Conservation (phyloP, 2,888 invertebrate species). For the Platycheirus albimanus region DNA sequence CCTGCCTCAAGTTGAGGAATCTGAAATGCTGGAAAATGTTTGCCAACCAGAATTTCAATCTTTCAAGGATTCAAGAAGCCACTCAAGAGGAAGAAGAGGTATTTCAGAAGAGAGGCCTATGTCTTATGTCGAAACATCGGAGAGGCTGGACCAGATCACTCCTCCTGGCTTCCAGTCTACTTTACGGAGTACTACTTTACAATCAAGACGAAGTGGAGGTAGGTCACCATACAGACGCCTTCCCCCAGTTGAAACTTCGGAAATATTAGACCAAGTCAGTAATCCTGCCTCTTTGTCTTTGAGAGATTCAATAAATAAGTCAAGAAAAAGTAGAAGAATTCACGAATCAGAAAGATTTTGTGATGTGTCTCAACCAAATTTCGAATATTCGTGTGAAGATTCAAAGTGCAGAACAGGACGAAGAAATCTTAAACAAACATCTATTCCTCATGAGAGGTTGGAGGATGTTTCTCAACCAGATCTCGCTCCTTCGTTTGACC, state of each 20-base stretch:
- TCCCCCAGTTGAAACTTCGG: background rate
- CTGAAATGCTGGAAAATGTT: background rate
- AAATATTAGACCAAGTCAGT: background rate
- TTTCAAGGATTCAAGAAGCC: background rate
- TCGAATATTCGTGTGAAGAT: conserved; percentile 3
- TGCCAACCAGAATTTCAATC: background rate
- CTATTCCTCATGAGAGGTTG: background rate
- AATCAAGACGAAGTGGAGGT: background rate
- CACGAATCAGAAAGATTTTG: background rate
- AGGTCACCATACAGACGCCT: background rate
- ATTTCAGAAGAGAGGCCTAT: background rate
- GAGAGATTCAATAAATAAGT: background rate
- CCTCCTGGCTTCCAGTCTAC: background rate
- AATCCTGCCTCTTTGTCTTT: background rate
- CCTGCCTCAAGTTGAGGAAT: background rate
- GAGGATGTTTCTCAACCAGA: conserved; percentile 6
- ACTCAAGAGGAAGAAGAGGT: background rate
- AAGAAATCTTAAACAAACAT: background rate
- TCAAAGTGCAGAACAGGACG: background rate
- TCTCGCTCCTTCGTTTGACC: background rate
- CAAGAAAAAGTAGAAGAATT: background rate
- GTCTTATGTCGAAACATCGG: background rate
- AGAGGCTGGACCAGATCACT: conserved; percentile 1
- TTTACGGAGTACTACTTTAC: background rate
- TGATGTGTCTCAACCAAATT: background rate